Evolutionary conservation across 2,113 vertebrate genomes (phyloP).

Genomic region (Origma solitaria): DNA sequence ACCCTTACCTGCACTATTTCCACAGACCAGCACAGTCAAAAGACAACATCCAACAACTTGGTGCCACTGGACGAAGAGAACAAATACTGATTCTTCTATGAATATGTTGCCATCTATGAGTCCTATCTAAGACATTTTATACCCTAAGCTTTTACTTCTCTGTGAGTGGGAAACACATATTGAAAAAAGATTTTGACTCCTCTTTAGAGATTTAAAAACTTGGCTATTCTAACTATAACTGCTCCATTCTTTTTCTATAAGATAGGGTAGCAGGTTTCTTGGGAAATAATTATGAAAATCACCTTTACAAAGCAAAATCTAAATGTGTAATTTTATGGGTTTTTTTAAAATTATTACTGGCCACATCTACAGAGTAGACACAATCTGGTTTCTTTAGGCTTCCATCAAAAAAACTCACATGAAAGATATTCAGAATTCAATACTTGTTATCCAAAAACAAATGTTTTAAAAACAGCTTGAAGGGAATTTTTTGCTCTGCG

Average conservation of each 20-base stretch:
- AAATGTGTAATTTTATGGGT: neutral
- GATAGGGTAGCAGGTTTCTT: neutral
- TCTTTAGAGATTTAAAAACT: neutral
- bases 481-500: neutral
- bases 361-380: neutral
- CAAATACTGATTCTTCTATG: neutral
- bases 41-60: neutral
- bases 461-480: neutral
- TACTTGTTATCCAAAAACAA: neutral
- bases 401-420: neutral
- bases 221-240: neutral
- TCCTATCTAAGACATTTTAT: neutral
- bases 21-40: neutral
- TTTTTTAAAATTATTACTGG: neutral
- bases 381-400: neutral
- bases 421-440: neutral
- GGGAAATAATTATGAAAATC: neutral
- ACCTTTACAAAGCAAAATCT: neutral
- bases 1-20: neutral
- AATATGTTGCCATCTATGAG: fast-evolving
- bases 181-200: neutral
- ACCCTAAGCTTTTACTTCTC: neutral
- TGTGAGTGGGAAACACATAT: neutral
- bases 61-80: neutral
- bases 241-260: neutral